Conservation (phyloP, 2,113 vertebrate genomes). For the Myodes glareolus region DNA sequence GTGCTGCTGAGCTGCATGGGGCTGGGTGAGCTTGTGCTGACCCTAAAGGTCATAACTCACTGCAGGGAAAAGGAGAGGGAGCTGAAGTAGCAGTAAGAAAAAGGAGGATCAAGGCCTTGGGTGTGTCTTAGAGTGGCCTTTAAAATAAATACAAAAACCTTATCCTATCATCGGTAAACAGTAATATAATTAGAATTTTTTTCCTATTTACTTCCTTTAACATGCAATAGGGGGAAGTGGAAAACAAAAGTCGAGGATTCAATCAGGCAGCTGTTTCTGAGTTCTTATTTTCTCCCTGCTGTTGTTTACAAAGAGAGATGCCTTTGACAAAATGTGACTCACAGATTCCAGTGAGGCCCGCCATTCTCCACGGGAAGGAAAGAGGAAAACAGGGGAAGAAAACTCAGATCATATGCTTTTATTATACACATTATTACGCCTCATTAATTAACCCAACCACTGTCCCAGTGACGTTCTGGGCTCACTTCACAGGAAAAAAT, state of each 20-base stretch:
- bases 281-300: conserved; percentile 84
- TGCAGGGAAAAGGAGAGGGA: neutral
- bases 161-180: conserved; percentile 86
- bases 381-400: conserved; percentile 85
- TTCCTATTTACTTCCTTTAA: conserved; percentile 90
- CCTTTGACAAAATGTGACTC: conserved; percentile 86
- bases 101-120: conserved; percentile 66
- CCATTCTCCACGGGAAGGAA: conserved; percentile 80
- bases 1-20: neutral
- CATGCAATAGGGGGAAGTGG: conserved; percentile 88
- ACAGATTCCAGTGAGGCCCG: conserved; percentile 85
- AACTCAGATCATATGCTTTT: conserved; percentile 88
- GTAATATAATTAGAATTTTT: conserved; percentile 90
- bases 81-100: conserved; percentile 1
- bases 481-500: conserved; percentile 93
- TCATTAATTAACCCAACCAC: conserved; percentile 89
- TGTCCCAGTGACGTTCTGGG: conserved; percentile 89
- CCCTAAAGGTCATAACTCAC: neutral
- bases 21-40: neutral
- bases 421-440: conserved; percentile 91
- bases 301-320: conserved; percentile 87
- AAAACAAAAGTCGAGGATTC: conserved; percentile 90
- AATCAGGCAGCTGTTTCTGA: conserved; percentile 90
- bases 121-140: conserved; percentile 47
- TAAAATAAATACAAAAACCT: conserved; percentile 84